Evolutionary conservation across 2,113 vertebrate genomes (phyloP), one percentile per base, ranked within the genome.

Genomic region (Piaya cayana): DNA sequence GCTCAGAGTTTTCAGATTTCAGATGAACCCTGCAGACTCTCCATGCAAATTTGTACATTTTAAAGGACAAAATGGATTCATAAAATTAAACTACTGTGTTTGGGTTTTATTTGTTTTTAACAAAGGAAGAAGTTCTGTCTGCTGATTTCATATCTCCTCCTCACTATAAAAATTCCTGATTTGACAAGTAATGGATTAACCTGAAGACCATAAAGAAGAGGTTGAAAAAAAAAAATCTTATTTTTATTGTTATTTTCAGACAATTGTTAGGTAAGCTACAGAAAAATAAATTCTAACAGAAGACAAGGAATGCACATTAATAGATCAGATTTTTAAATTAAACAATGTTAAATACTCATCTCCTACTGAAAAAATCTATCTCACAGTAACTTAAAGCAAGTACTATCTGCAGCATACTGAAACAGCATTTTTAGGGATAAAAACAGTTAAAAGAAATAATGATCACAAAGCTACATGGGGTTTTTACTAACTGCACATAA

Each of bases 41-140:
- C 20, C 3, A 12, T 32, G 4, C 16, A n/a, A 3, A 8, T 11
- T 7, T 0, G 1, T 25, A 45, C 13, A 16, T 67, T 53, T 10
- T 5, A 27, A 71, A 55, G 11, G 47, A 34, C 8, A 43, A 53
- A 34, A 56, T 0, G 1, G 12, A 62, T 30, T 39, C 23, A 27
- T 34, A 20, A 13, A 7, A 49, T 39, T 21, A 62, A 69, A 74
- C 10, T 10, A 52, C 8, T 5, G 0, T 63, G 14, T 58, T 37
- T 36, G 5, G 0, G 11, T 30, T 71, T 50, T 5, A 75, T 82
- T 78, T 79, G 17, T 22, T 10, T 21, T 12, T 18, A 47, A 5
- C 12, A 36, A 64, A 55, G 26, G 12, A n/a, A 82, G 11, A 27
- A 58, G 2, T 5, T 83, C n/a, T 43, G 1, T 60, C 37, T 69